Evolutionary conservation across 2,888 invertebrate species (phyloP).

Genomic region (Teinopalpus imperialis): DNA sequence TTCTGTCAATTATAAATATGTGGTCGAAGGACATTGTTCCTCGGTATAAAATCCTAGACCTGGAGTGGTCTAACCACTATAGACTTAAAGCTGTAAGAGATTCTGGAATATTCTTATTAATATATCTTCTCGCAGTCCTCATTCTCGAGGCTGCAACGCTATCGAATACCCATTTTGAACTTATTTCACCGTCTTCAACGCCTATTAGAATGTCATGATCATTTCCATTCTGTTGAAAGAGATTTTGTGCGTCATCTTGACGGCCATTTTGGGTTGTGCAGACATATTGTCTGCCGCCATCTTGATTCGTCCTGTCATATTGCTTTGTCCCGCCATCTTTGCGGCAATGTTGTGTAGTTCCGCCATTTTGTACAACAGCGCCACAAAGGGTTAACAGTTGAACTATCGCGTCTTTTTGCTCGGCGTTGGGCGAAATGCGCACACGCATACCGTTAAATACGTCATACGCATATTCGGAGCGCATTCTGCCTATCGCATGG

Average conservation of each 20-base stretch:
- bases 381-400: constrained; percentile 59
- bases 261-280: constrained; percentile 30
- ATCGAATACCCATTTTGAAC: constrained; percentile 69
- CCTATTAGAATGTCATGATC: constrained; percentile 54
- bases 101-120: constrained; percentile 34
- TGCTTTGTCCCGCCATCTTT: neutral
- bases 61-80: no score
- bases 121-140: constrained; percentile 55
- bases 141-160: constrained; percentile 59
- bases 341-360: constrained; percentile 30
- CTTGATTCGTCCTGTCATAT: constrained; percentile 28
- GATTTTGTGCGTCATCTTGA: constrained; percentile 27
- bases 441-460: constrained; percentile 61
- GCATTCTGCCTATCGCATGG: constrained; percentile 45
- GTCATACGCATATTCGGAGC: constrained; percentile 61
- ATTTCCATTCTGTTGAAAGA: constrained; percentile 9
- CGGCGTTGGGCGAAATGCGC: constrained; percentile 39
- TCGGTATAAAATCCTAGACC: no score
- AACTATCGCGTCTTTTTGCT: constrained; percentile 48
- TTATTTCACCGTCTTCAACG: constrained; percentile 42
- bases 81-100: neutral
- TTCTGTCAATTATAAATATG: no score
- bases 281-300: constrained; percentile 34
- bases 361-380: constrained; percentile 39
- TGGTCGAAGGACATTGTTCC: no score